These are phyloP conservation scores for Sebastes diaconus DNA, from an alignment of 2,797 vertebrate genomes.

Conservation along the genomic window DNA sequence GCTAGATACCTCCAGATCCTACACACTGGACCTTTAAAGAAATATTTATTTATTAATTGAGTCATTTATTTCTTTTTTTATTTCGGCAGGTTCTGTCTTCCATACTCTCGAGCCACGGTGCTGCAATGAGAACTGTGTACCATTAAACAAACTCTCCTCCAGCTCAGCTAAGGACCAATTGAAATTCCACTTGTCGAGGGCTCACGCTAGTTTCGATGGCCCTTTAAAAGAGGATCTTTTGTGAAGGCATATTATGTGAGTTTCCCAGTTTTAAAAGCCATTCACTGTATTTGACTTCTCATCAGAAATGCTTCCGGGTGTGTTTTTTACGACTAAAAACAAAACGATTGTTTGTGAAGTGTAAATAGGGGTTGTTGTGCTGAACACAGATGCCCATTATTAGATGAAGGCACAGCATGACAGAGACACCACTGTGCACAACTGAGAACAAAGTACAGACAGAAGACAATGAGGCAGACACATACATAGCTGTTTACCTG, in stretches of 20 bases:
- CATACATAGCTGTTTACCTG: slow-evolving; percentile 62
- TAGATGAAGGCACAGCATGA: slow-evolving; percentile 8
- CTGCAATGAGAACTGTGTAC: background rate
- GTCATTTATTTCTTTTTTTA: too few species aligned
- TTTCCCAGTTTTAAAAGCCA: background rate
- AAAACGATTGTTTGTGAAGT: slow-evolving; percentile 8
- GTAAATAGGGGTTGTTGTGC: slow-evolving; percentile 34
- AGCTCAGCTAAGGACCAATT: slow-evolving; percentile 8
- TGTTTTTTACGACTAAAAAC: slow-evolving; percentile 2
- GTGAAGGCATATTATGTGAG: slow-evolving; percentile 13
- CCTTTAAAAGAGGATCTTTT: slow-evolving; percentile 1
- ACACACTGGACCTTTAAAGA: too few species aligned
- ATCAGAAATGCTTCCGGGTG: slow-evolving; percentile 4
- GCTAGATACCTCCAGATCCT: too few species aligned
- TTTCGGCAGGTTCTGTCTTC: too few species aligned
- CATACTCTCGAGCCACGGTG: too few species aligned
- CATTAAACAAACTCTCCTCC: background rate
- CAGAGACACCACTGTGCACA: slow-evolving; percentile 22
- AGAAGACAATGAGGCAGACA: background rate
- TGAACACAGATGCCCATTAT: slow-evolving; percentile 3
- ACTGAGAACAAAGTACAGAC: slow-evolving; percentile 8
- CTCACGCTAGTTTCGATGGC: background rate
- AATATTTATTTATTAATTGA: too few species aligned
- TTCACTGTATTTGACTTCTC: background rate
- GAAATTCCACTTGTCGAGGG: slow-evolving; percentile 11